Base-by-base conservation (phyloP, 92 coral and sea anemone species). In the Epizoanthus stellaris region DNA sequence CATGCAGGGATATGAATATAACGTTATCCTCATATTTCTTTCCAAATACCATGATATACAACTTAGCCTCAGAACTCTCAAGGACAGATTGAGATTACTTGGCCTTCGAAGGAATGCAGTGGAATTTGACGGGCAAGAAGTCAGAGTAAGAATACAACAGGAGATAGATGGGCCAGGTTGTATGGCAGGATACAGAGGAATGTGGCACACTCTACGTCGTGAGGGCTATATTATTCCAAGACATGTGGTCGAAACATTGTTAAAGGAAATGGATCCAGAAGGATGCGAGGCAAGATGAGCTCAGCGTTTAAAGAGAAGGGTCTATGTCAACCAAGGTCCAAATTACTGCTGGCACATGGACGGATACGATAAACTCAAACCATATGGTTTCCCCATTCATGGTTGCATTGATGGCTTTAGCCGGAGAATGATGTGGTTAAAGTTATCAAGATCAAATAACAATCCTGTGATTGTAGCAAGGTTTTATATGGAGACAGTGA, bases 221-320 rank as follows among this genome's bases (percentile, higher is more conserved):
- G 70, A 83, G 72, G 85, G 88, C 58, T 77, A 73, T 52, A 80
- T 75, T 58, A 85, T 84, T 61, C 80, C 85, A 36, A 54, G 93
- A 80, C 87, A 86, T 47, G 81, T 76, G 19, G 88, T 90, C 7
- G 88, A 70, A 59, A 76, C 81, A 53, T 66, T 80, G 59, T 81
- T 90, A 61, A 82, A 80, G 73, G 88, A 86, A 77, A 77, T 90
- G 71, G 93, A 87, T 62, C 93, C 93, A 3, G 90, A 82, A 47
- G 90, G 93, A 30, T 86, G 90, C 80, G 80, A 82, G 57, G 45
- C 54, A 75, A 86, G 90, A 19, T 53, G 85, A 73, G 63, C 80
- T 21, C 79, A 68, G 71, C 70, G 80, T 47, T 82, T 90, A 4
- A 75, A 83, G 80, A 85, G 92, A 85, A 85, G 92, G 76, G 62